Evolutionary conservation across 1,140 invertebrate genomes (phyloP).

Genomic region (Cydia pomonella): DNA sequence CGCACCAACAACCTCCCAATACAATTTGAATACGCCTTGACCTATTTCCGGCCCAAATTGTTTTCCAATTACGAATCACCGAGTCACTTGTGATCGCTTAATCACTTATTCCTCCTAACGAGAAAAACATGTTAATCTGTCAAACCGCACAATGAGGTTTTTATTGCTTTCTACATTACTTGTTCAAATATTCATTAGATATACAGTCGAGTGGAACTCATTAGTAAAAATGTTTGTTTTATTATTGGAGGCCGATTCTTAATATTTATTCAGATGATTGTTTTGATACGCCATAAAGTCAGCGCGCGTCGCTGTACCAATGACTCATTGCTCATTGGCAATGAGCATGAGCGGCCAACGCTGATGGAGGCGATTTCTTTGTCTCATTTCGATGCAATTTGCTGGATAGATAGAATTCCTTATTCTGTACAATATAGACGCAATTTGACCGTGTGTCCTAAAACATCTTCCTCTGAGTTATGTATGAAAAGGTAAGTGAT

Average conservation of each 20-base stretch:
- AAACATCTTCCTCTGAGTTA: no score
- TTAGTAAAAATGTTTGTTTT: background rate
- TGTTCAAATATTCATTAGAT: background rate
- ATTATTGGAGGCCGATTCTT: background rate
- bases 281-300: no score
- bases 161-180: slow-evolving; percentile 10
- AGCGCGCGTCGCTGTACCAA: no score
- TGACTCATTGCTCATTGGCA: no score
- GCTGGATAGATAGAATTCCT: no score
- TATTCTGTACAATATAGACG: no score
- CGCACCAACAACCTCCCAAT: background rate
- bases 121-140: slow-evolving; percentile 17
- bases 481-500: no score
- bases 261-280: no score
- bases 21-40: slow-evolving; percentile 17
- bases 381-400: no score
- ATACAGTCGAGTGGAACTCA: background rate
- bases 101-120: slow-evolving; percentile 3
- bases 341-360: no score
- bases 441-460: no score
- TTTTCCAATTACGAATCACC: slow-evolving; percentile 7
- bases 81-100: background rate
- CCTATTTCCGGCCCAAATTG: background rate
- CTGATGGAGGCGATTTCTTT: no score
- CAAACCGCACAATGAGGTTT: background rate